These are phyloP conservation scores for Dufourea novaeangliae DNA, from an alignment of 1,140 invertebrate species.

Conservation along the genomic window DNA sequence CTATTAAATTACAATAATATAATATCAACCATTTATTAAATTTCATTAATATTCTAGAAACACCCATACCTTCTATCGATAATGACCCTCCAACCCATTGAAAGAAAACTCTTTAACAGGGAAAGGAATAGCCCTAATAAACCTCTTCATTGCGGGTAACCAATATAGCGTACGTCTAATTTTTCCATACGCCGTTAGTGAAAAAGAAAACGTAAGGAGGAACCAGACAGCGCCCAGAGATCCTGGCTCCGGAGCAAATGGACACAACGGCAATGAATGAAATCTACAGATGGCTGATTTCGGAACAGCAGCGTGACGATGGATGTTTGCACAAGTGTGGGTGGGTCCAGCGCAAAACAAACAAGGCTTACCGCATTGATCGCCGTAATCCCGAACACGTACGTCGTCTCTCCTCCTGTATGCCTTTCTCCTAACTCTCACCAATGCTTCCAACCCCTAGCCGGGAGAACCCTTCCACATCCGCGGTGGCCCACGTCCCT, in stretches of 20 bases:
- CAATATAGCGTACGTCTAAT: not conserved
- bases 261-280: constrained; percentile 57
- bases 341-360: constrained; percentile 72
- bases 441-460: constrained; percentile 36
- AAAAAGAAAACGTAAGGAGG: not conserved
- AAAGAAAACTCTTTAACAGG: no score
- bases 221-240: not conserved
- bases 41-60: no score
- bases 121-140: not conserved
- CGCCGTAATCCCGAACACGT: constrained; percentile 75
- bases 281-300: constrained; percentile 64
- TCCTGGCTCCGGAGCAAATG: constrained; percentile 47
- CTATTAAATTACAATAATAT: no score
- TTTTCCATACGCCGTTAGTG: not conserved
- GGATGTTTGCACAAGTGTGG: constrained; percentile 46
- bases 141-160: not conserved
- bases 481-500: constrained; percentile 23
- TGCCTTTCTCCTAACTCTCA: constrained; percentile 44
- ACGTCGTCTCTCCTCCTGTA: constrained; percentile 60
- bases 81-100: no score
- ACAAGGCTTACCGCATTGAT: constrained; percentile 77
- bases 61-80: no score
- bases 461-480: constrained; percentile 34
- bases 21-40: no score
- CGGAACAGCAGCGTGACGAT: constrained; percentile 51